Conservation (phyloP, 2,113 vertebrate genomes). For the Sceloporus tristichus region DNA sequence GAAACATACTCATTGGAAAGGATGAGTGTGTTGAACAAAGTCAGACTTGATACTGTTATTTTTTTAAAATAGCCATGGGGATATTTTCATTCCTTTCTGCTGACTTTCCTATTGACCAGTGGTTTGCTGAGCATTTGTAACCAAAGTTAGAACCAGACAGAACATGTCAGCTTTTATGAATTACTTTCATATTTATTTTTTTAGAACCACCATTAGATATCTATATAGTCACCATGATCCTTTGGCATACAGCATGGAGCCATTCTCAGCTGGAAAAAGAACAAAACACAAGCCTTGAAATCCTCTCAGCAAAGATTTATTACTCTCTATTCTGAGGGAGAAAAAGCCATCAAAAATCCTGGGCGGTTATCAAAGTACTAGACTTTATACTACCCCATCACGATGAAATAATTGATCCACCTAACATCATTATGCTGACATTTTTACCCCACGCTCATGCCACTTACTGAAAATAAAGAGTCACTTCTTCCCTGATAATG, state of each 20-base stretch:
- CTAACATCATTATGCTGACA: conserved; percentile 55
- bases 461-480: conserved; percentile 68
- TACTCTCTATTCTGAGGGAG: conserved; percentile 9
- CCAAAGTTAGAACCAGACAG: neutral
- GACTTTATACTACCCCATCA: conserved; percentile 53
- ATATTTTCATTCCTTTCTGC: neutral
- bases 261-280: neutral
- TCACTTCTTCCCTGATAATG: conserved; percentile 61
- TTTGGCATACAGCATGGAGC: neutral
- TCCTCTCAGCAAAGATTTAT: conserved; percentile 29
- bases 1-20: neutral
- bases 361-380: conserved; percentile 43
- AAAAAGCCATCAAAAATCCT: neutral
- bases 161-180: neutral
- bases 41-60: neutral
- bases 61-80: neutral
- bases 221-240: accelerated
- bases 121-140: neutral
- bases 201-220: neutral
- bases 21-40: neutral
- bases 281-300: conserved; percentile 13
- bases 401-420: conserved; percentile 64
- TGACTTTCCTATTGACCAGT: neutral
- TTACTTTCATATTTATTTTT: neutral
- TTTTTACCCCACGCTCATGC: conserved; percentile 58